These are phyloP conservation scores for Meda fulgida DNA, from an alignment of 2,797 vertebrate species.

Conservation along the genomic window DNA sequence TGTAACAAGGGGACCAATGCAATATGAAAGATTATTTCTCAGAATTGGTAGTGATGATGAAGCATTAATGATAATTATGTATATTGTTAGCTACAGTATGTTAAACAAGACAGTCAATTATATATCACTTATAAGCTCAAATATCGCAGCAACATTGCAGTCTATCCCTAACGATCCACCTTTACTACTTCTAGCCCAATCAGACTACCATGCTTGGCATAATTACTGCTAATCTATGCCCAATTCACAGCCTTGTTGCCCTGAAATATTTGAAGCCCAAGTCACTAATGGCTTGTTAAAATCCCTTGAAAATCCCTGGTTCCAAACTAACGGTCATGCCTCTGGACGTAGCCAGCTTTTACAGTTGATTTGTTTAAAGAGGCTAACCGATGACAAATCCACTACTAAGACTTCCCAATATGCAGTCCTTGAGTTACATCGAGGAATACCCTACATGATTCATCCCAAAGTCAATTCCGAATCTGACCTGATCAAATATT, in stretches of 20 bases:
- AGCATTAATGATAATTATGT: background rate
- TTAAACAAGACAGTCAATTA: background rate
- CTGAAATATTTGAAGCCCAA: constrained; percentile 45
- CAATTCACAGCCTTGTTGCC: constrained; percentile 46
- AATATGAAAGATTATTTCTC: background rate
- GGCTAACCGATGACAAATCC: constrained; percentile 61
- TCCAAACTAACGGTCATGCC: constrained; percentile 43
- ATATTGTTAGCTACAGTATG: background rate
- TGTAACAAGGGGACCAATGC: background rate
- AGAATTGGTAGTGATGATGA: background rate
- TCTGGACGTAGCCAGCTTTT: constrained; percentile 47
- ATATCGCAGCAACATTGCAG: constrained; percentile 8
- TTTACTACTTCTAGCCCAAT: constrained; percentile 35
- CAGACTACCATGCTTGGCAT: constrained; percentile 40
- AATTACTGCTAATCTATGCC: constrained; percentile 54
- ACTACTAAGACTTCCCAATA: constrained; percentile 51
- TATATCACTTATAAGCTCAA: constrained; percentile 26
- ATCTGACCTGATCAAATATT: constrained; percentile 54
- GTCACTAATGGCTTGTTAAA: constrained; percentile 56
- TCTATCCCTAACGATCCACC: constrained; percentile 33
- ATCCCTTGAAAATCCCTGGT: constrained; percentile 49
- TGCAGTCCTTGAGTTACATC: constrained; percentile 37
- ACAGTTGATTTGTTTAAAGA: constrained; percentile 62
- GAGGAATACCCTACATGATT: constrained; percentile 40
- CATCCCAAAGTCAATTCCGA: constrained; percentile 43